A percentile compares a stretch with the other conserved stretches of the same genome.
These are phyloP conservation scores for Plebejus anna DNA, from an alignment of 2,888 invertebrate genomes.

Conservation along the genomic window DNA sequence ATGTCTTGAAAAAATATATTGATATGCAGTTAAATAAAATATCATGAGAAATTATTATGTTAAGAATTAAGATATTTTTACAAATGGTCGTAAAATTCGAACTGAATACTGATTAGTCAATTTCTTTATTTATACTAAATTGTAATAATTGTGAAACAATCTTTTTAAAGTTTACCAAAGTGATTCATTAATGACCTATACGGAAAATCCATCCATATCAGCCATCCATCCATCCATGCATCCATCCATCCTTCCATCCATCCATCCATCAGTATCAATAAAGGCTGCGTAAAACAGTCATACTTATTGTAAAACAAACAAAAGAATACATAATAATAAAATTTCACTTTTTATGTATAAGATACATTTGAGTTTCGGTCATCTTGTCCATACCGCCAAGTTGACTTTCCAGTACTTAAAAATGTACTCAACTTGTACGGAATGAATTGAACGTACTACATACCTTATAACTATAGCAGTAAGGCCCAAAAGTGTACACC, in stretches of 20 bases:
- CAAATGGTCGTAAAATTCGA: no score
- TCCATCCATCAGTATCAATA: no score
- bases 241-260: no score
- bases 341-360: constrained; percentile 5
- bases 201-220: no score
- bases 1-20: background rate
- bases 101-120: no score
- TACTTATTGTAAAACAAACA: background rate
- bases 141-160: no score
- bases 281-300: background rate
- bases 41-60: background rate
- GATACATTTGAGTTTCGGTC: background rate
- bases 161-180: no score
- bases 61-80: background rate
- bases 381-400: background rate
- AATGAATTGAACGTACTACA: background rate
- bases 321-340: background rate
- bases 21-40: background rate
- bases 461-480: background rate
- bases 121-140: no score
- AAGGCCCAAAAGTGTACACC: background rate
- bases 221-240: no score
- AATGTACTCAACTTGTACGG: background rate
- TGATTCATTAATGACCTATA: no score
- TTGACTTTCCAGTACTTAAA: constrained; percentile 7